phyloP scores from a whole-genome alignment of 2,888 invertebrate genomes.

The Ormyrus thymus region DNA sequence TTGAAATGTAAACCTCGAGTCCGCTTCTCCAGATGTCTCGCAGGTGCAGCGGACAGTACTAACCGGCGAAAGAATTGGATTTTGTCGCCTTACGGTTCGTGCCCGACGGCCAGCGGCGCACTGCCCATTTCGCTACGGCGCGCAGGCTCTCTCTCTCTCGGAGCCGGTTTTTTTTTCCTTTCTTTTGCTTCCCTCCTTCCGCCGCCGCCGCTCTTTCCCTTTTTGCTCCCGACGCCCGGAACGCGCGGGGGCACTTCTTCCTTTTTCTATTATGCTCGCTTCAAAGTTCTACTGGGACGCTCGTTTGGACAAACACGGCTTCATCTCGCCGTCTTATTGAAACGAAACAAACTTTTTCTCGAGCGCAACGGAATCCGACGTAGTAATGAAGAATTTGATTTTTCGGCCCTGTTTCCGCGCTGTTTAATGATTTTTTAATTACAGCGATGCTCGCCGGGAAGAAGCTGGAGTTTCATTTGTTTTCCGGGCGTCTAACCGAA shows the following conservation, averaged over 20 bases:
- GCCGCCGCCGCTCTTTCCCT: background rate
- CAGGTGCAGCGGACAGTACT: slow-evolving; percentile 65
- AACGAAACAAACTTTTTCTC: slow-evolving; percentile 1
- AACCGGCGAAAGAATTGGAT: slow-evolving; percentile 68
- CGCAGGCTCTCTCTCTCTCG: no score
- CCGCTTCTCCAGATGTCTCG: slow-evolving; percentile 59
- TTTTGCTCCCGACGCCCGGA: background rate
- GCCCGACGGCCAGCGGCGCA: slow-evolving; percentile 10
- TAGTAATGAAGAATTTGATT: no score
- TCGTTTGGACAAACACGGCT: slow-evolving; percentile 36
- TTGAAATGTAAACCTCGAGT: slow-evolving; percentile 61
- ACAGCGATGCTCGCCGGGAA: no score
- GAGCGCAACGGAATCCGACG: no score
- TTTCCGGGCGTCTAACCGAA: no score
- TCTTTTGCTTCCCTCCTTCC: slow-evolving; percentile 8
- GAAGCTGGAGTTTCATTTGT: no score
- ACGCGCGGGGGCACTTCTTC: background rate
- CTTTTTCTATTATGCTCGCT: slow-evolving; percentile 32
- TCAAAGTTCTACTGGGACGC: slow-evolving; percentile 24
- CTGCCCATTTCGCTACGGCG: slow-evolving; percentile 46
- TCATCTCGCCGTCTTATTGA: slow-evolving; percentile 6
- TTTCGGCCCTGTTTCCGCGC: no score
- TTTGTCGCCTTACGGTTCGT: slow-evolving; percentile 60
- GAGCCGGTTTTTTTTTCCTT: background rate
- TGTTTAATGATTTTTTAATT: no score